Conservation (phyloP, 2,113 vertebrate species). For the Alethe diademata region DNA sequence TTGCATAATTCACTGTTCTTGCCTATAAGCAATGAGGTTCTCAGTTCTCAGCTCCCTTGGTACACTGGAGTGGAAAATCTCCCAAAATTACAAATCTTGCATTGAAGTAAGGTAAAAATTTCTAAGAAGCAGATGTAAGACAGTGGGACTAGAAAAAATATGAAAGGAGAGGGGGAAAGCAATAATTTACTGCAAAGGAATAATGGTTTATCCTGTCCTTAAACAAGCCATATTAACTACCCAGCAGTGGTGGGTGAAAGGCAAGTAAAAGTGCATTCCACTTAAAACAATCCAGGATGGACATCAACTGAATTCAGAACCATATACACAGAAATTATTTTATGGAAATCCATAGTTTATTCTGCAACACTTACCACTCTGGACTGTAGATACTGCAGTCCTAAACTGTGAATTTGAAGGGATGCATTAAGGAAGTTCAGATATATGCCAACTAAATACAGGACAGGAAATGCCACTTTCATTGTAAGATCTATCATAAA, state of each 20-base stretch:
- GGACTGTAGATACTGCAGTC: not conserved
- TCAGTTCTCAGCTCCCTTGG: not conserved
- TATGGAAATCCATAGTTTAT: not conserved
- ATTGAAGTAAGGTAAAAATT: not conserved
- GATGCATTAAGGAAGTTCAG: not conserved
- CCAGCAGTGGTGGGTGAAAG: not conserved
- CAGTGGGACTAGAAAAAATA: not conserved
- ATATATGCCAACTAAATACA: not conserved
- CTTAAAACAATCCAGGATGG: not conserved
- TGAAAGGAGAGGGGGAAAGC: not conserved
- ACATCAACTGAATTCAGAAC: not conserved
- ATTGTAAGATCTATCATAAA: not conserved
- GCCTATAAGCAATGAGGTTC: not conserved
- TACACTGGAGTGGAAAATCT: not conserved
- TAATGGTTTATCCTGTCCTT: not conserved
- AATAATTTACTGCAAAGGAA: not conserved
- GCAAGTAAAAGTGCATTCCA: not conserved
- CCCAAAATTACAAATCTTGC: not conserved
- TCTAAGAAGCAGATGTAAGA: not conserved
- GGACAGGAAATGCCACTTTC: not conserved
- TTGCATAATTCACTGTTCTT: slow-evolving; percentile 1
- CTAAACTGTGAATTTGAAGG: not conserved
- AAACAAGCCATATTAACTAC: not conserved
- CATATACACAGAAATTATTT: not conserved
- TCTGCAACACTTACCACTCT: not conserved